A percentile compares a stretch with the other conserved stretches of the same genome.
phyloP scores from a whole-genome alignment of 1,140 invertebrate species.

The Drosophila hydei region DNA sequence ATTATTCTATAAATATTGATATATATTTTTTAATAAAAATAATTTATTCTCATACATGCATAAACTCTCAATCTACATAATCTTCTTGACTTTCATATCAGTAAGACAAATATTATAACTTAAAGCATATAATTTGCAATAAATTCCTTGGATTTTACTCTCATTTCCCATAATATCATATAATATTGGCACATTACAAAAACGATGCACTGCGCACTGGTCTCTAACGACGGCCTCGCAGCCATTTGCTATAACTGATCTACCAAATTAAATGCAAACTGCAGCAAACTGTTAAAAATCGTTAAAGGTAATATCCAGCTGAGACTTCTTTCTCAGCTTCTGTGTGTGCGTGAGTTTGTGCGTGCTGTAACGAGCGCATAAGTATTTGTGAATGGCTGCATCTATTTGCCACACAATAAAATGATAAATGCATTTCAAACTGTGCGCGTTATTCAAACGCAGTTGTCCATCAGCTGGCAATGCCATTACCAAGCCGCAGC shows the following conservation, averaged over 20 bases:
- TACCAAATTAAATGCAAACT: conserved; percentile 63
- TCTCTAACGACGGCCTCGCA: background rate
- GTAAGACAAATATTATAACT: too few relatives aligned
- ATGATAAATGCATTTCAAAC: conserved; percentile 79
- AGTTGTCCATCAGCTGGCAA: conserved; percentile 61
- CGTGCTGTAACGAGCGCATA: conserved; percentile 23
- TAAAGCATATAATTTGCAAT: too few relatives aligned
- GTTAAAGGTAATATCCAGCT: conserved; percentile 63
- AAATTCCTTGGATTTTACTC: conserved; percentile 1
- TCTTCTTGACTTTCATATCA: too few relatives aligned
- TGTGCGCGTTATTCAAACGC: conserved; percentile 70
- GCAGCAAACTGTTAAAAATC: conserved; percentile 60
- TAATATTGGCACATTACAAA: conserved; percentile 39
- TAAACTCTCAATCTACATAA: too few relatives aligned
- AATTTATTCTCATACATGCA: too few relatives aligned
- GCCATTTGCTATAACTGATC: conserved; percentile 58
- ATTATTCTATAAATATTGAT: too few relatives aligned
- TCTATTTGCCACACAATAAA: conserved; percentile 67
- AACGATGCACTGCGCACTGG: conserved; percentile 2
- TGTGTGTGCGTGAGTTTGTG: conserved; percentile 25
- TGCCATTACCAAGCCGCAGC: conserved; percentile 21
- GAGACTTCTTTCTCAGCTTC: conserved; percentile 42
- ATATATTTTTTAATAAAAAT: too few relatives aligned
- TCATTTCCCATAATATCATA: conserved; percentile 14
- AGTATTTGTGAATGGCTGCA: conserved; percentile 35